These are phyloP conservation scores for Temnothorax curvispinosus DNA, from an alignment of 1,140 invertebrate genomes.

Conservation along the genomic window DNA sequence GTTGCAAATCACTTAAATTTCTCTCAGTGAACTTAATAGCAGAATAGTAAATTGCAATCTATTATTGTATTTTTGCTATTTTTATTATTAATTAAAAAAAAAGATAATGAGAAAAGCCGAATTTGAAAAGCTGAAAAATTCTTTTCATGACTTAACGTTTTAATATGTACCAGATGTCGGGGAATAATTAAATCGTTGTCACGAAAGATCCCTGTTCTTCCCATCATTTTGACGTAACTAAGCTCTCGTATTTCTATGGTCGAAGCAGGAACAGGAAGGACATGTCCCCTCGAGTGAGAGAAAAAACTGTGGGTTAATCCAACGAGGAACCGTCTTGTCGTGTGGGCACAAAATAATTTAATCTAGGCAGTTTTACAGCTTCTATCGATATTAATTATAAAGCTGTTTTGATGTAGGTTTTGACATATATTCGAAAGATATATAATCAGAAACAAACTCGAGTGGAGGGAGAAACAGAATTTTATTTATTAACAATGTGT, in stretches of 20 bases:
- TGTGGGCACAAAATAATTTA: constrained; percentile 45
- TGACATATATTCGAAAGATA: not conserved
- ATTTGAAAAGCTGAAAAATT: not conserved
- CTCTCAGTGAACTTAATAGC: not conserved
- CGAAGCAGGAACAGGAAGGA: constrained; percentile 64
- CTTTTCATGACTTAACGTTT: not conserved
- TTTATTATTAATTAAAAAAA: not conserved
- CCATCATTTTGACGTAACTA: constrained; percentile 24
- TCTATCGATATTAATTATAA: constrained; percentile 38
- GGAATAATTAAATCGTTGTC: constrained; percentile 56
- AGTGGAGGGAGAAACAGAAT: not conserved
- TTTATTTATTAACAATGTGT: not conserved
- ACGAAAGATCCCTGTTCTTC: constrained; percentile 34
- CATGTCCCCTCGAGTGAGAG: constrained; percentile 16
- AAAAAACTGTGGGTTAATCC: constrained; percentile 29
- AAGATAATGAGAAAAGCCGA: not conserved
- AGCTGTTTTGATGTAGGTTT: not conserved
- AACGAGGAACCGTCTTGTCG: not conserved
- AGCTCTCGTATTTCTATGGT: constrained; percentile 61
- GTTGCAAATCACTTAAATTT: too few relatives aligned
- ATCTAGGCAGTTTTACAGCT: constrained; percentile 31
- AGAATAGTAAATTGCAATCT: not conserved
- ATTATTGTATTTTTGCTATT: not conserved
- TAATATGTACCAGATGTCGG: constrained; percentile 42
- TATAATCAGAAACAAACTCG: not conserved